Evolutionary conservation across 2,888 invertebrate genomes (phyloP), one percentile per base, ranked within the genome.

Genomic region (Cephalotes varians): DNA sequence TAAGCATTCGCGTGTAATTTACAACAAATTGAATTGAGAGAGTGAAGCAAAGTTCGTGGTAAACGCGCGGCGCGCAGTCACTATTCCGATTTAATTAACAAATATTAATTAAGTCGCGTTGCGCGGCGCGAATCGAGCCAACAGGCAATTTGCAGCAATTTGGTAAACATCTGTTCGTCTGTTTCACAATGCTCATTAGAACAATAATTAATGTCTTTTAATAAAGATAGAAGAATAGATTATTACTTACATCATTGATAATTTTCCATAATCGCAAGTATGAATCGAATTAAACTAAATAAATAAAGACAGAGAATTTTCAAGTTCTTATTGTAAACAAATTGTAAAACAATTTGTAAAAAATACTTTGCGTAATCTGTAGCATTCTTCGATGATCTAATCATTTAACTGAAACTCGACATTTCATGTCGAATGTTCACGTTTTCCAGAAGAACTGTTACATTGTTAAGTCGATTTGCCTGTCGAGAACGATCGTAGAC

Each of bases 71-170:
- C 44, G 18, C 18, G 34, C 54, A 71, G 54, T 69, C 71, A 56
- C 77, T 71, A 56, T 77, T 28, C 71, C 72, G 72, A 79, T 79
- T 79, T 79, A 79, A 79, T 79, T 79, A 79, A 71, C 77, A 79
- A 79, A 79, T 79, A 79, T 79, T 79, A 79, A 79, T 79, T 79
- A 79, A 79, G 72, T 79, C 44, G 77, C 77, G 56, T 56, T 56
- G 72, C 44, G 21, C 44, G 25, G 18, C 77, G 40, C 15, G 54
- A 77, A 71, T 77, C 40, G 72, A 79, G 72, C 54, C 56, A 37
- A 56, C 71, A 44, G 56, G 71, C 56, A 79, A 79, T 79, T 79
- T 79, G 51, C 67, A 28, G 37, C 51, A 67, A 76, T 67, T 51
- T 67, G 56, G 77, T 44, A 79, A 79, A 79, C 77, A 79, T 71